Percentiles rank a stretch among this genome's conserved stretches.
These are phyloP conservation scores for Corydoras sp. DNA, from an alignment of 2,113 vertebrate genomes.

Conservation along the genomic window DNA sequence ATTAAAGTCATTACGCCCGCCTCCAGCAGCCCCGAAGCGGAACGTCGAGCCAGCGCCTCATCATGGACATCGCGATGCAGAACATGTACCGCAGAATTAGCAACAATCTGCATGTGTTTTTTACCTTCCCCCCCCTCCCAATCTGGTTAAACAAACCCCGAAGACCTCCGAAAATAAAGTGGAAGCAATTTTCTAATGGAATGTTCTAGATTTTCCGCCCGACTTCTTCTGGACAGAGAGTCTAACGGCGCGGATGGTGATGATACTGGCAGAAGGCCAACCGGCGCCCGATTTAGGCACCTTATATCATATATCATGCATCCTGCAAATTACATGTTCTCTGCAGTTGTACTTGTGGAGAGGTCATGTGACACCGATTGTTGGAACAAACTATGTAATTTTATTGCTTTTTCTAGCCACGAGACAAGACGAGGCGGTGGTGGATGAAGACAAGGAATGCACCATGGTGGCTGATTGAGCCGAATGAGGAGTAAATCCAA, in stretches of 20 bases:
- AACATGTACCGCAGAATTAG: too few species aligned
- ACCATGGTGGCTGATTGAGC: constrained; percentile 23
- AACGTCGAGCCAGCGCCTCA: too few species aligned
- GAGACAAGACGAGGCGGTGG: neutral
- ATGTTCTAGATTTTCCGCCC: neutral
- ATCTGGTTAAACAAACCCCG: too few species aligned
- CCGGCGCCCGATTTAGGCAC: neutral
- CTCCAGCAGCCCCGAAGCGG: too few species aligned
- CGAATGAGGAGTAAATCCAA: constrained; percentile 54
- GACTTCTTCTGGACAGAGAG: neutral
- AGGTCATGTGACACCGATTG: constrained; percentile 9
- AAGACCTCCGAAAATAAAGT: too few species aligned
- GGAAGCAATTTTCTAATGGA: too few species aligned
- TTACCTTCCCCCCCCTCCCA: too few species aligned
- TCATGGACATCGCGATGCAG: too few species aligned
- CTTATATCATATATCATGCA: neutral
- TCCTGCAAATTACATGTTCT: neutral
- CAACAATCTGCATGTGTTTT: too few species aligned
- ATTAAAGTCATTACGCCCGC: too few species aligned
- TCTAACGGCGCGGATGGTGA: neutral
- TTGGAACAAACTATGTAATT: constrained; percentile 8
- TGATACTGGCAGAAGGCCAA: neutral
- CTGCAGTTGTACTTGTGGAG: neutral
- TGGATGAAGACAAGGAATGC: constrained; percentile 11
- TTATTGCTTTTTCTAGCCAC: neutral